Percentiles rank a stretch among this genome's conserved stretches.
Evolutionary conservation across 2,797 vertebrate genomes (phyloP).

Genomic region (Anabacerthia variegaticeps): DNA sequence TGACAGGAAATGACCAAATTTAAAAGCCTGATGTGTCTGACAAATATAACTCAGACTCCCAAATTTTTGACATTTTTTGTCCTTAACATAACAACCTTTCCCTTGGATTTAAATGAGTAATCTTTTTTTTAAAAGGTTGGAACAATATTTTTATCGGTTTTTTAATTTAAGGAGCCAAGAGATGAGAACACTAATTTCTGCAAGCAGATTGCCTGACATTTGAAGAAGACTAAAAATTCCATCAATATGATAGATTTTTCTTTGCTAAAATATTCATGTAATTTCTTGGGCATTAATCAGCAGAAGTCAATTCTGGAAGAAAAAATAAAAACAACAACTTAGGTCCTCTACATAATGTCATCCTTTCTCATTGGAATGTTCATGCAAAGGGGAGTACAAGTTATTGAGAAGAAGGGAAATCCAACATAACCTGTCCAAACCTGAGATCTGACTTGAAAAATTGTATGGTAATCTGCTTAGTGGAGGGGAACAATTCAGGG

Average conservation of each 20-base stretch:
- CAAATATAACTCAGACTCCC: background rate
- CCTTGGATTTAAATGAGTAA: slow-evolving; percentile 42
- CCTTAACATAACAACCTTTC: background rate
- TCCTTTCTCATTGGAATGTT: background rate
- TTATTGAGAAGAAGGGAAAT: background rate
- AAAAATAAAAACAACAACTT: background rate
- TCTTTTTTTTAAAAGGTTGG: slow-evolving; percentile 59
- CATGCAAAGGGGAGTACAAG: background rate
- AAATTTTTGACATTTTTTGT: slow-evolving; percentile 45
- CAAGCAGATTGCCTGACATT: slow-evolving; percentile 61
- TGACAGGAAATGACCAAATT: slow-evolving; percentile 24
- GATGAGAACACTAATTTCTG: slow-evolving; percentile 36
- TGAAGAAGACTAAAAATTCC: slow-evolving; percentile 41
- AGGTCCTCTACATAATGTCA: rapidly evolving
- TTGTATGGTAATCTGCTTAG: background rate
- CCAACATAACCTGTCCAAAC: background rate
- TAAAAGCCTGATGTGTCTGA: background rate
- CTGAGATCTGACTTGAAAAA: background rate
- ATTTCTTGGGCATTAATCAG: slow-evolving; percentile 40
- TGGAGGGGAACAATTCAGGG: background rate
- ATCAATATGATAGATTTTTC: slow-evolving; percentile 18
- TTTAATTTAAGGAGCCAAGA: slow-evolving; percentile 40
- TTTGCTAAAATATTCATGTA: background rate
- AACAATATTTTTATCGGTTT: slow-evolving; percentile 49
- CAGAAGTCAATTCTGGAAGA: background rate